A percentile compares a stretch with the other conserved stretches of the same genome.
These are phyloP conservation scores for Mastigias papua DNA, from an alignment of 30 jellyfish, hydroid and myxozoan species.

Conservation along the genomic window DNA sequence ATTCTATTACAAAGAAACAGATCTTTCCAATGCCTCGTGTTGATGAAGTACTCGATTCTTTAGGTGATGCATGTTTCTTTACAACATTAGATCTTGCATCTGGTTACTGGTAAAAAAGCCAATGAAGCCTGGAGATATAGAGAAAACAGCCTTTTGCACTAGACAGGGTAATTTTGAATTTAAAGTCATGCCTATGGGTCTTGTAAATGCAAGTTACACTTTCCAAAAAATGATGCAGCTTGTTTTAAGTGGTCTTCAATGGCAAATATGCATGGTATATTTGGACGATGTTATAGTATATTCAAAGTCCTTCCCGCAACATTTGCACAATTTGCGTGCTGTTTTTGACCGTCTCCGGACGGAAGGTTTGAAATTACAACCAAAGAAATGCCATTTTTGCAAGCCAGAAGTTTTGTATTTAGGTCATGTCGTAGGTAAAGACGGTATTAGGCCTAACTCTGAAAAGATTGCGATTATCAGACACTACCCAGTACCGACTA, in stretches of 20 bases:
- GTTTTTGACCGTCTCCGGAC: constrained; percentile 42
- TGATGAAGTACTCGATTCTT: constrained; percentile 47
- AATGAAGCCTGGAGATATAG: constrained; percentile 31
- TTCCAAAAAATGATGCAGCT: constrained; percentile 62
- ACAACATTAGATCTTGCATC: constrained; percentile 65
- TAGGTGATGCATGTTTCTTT: constrained; percentile 59
- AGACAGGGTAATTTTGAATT: constrained; percentile 52
- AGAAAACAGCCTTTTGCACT: constrained; percentile 52
- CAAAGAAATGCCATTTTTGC: constrained; percentile 65
- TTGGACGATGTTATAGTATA: constrained; percentile 71
- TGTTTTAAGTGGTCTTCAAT: constrained; percentile 54
- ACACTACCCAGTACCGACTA: constrained; percentile 36
- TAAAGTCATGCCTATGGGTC: constrained; percentile 59
- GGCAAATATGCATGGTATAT: constrained; percentile 65
- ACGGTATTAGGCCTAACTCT: constrained; percentile 55
- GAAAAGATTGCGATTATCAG: constrained; percentile 20
- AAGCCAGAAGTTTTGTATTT: constrained; percentile 38
- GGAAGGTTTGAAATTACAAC: constrained; percentile 52
- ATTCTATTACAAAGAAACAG: constrained; percentile 21
- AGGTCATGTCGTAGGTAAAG: constrained; percentile 60
- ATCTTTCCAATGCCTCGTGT: constrained; percentile 74
- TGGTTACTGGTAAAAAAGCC: constrained; percentile 73
- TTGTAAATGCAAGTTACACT: constrained; percentile 38
- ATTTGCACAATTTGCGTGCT: constrained; percentile 20
- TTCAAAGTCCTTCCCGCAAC: constrained; percentile 40